Percentiles rank a stretch among this genome's conserved stretches.
Evolutionary conservation across 2,797 vertebrate genomes (phyloP).

Genomic region (Rhadinocentrus ornatus): DNA sequence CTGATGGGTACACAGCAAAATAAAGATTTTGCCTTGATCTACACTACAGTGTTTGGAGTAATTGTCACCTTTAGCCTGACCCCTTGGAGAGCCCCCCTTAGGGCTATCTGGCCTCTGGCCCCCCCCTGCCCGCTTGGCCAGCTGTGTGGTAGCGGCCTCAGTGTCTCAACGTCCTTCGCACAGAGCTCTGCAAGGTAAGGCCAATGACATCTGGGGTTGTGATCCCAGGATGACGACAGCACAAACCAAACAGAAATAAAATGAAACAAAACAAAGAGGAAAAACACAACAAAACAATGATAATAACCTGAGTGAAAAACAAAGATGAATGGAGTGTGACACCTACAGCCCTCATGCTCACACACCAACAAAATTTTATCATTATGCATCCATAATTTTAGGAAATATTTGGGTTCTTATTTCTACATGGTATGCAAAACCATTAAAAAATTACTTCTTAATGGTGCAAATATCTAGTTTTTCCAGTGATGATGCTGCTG

Average conservation of each 20-base stretch:
- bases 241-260: constrained; percentile 81
- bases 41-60: constrained; percentile 82
- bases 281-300: constrained; percentile 78
- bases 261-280: constrained; percentile 76
- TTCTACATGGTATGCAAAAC: neutral
- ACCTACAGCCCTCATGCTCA: constrained; percentile 40
- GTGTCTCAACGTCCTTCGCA: constrained; percentile 80
- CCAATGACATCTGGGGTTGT: constrained; percentile 88
- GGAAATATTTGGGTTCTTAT: neutral
- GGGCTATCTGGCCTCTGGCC: constrained; percentile 74
- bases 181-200: constrained; percentile 87
- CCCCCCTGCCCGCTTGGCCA: constrained; percentile 67
- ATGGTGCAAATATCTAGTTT: constrained; percentile 3
- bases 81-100: constrained; percentile 78
- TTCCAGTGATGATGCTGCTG: neutral
- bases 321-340: constrained; percentile 74
- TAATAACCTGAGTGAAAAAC: constrained; percentile 73
- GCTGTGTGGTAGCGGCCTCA: constrained; percentile 76
- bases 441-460: neutral
- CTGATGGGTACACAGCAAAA: constrained; percentile 65
- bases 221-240: constrained; percentile 84
- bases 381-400: neutral
- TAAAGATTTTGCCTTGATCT: constrained; percentile 88
- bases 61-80: constrained; percentile 88
- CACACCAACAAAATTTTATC: neutral